Percentiles rank a stretch among this genome's conserved stretches.
These are phyloP conservation scores for Gasterosteus nipponicus DNA, from an alignment of 2,113 vertebrate species.

Conservation along the genomic window DNA sequence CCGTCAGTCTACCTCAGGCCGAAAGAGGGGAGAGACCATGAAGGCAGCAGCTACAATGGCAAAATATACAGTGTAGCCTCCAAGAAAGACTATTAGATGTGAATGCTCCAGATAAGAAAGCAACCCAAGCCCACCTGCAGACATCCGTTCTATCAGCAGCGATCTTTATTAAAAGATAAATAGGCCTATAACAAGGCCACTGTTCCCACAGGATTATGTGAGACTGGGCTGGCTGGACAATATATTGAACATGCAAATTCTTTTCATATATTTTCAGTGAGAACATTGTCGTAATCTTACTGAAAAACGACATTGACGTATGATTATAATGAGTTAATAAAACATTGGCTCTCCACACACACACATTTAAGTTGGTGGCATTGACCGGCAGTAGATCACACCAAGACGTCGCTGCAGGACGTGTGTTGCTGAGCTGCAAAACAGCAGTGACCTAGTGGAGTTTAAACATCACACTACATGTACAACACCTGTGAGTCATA, in stretches of 20 bases:
- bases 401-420: not conserved
- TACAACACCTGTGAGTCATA: not conserved
- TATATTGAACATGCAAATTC: not conserved
- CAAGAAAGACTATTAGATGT: not conserved
- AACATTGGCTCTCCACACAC: not conserved
- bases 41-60: no score
- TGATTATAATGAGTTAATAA: not conserved
- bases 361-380: not conserved
- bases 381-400: not conserved
- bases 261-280: not conserved
- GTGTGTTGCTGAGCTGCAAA: not conserved
- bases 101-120: not conserved
- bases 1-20: no score
- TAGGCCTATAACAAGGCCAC: not conserved
- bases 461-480: not conserved
- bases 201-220: not conserved
- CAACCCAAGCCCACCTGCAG: not conserved
- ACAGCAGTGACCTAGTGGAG: not conserved
- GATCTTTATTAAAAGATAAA: not conserved
- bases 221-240: not conserved
- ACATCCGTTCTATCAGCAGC: not conserved
- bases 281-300: not conserved
- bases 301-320: not conserved
- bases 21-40: no score
- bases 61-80: no score